A percentile compares a stretch with the other conserved stretches of the same genome.
Conservation (phyloP, 2,113 vertebrate species). For the Esox niger region DNA sequence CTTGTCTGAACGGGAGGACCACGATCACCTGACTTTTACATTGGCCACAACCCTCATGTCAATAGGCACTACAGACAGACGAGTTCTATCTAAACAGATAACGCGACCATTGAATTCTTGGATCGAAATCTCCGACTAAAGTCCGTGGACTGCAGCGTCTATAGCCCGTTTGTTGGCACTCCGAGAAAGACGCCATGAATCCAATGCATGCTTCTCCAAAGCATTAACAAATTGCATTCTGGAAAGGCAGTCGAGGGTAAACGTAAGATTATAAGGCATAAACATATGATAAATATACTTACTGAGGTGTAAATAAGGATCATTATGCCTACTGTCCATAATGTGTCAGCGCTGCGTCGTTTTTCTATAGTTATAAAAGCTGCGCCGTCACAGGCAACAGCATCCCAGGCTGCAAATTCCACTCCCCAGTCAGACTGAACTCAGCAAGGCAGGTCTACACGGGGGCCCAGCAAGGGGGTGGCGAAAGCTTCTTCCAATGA, state of each 20-base stretch:
- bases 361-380: slow-evolving; percentile 58
- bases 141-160: slow-evolving; percentile 45
- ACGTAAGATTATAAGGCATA: neutral
- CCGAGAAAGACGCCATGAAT: slow-evolving; percentile 54
- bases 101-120: slow-evolving; percentile 16
- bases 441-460: slow-evolving; percentile 57
- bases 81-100: slow-evolving; percentile 15
- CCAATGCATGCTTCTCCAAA: slow-evolving; percentile 37
- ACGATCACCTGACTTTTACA: slow-evolving; percentile 70
- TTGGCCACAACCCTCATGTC: slow-evolving; percentile 48
- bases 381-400: slow-evolving; percentile 51
- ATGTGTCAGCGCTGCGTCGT: slow-evolving; percentile 51
- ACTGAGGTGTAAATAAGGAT: slow-evolving; percentile 75
- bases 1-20: slow-evolving; percentile 69
- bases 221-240: slow-evolving; percentile 23
- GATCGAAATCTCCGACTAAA: slow-evolving; percentile 38
- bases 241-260: slow-evolving; percentile 2
- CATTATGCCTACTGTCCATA: slow-evolving; percentile 69
- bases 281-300: slow-evolving; percentile 50
- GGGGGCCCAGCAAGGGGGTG: slow-evolving; percentile 71
- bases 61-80: slow-evolving; percentile 27
- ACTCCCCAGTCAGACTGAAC: slow-evolving; percentile 61
- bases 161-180: slow-evolving; percentile 12
- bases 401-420: slow-evolving; percentile 75
- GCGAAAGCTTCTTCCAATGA: slow-evolving; percentile 69